Conservation (phyloP, 1,140 invertebrate species). For the Lordiphosa stackelbergi region DNA sequence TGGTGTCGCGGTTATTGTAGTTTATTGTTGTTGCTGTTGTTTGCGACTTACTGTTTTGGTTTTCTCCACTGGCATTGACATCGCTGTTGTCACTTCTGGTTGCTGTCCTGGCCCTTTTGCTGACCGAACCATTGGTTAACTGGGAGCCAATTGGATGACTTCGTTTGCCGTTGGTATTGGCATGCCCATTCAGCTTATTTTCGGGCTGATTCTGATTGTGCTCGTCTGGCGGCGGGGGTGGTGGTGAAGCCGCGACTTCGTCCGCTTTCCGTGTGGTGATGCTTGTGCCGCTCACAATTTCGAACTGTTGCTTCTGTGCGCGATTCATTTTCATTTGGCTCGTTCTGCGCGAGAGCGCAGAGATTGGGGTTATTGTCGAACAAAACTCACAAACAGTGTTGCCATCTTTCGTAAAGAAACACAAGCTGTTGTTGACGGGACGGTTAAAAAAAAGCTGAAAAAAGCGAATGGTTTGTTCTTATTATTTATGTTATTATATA, state of each 20-base stretch:
- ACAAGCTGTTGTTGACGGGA: too few relatives aligned
- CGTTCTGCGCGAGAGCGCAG: background rate
- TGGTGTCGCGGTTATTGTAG: slow-evolving; percentile 46
- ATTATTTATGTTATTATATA: too few relatives aligned
- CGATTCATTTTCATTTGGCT: slow-evolving; percentile 36
- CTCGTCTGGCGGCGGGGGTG: slow-evolving; percentile 5
- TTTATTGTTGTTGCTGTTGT: slow-evolving; percentile 22
- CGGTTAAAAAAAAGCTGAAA: too few relatives aligned
- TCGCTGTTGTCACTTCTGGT: too few relatives aligned
- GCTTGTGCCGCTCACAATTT: slow-evolving; percentile 15
- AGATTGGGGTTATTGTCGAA: too few relatives aligned
- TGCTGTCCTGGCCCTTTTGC: slow-evolving; percentile 33
- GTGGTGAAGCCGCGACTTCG: background rate
- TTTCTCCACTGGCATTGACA: too few relatives aligned
- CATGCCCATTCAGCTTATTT: slow-evolving; percentile 41
- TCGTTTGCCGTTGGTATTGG: slow-evolving; percentile 36
- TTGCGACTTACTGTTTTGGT: background rate
- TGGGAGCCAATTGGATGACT: slow-evolving; percentile 24
- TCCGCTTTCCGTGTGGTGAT: slow-evolving; percentile 14
- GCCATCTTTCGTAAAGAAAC: too few relatives aligned
- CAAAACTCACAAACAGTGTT: too few relatives aligned
- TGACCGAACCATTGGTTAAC: slow-evolving; percentile 36
- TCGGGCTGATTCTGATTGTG: slow-evolving; percentile 22
- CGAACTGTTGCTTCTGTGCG: slow-evolving; percentile 30
- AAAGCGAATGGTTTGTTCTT: too few relatives aligned